Evolutionary conservation across 2,888 invertebrate genomes (phyloP), one percentile per base, ranked within the genome.

Genomic region (Campoplex capitator): DNA sequence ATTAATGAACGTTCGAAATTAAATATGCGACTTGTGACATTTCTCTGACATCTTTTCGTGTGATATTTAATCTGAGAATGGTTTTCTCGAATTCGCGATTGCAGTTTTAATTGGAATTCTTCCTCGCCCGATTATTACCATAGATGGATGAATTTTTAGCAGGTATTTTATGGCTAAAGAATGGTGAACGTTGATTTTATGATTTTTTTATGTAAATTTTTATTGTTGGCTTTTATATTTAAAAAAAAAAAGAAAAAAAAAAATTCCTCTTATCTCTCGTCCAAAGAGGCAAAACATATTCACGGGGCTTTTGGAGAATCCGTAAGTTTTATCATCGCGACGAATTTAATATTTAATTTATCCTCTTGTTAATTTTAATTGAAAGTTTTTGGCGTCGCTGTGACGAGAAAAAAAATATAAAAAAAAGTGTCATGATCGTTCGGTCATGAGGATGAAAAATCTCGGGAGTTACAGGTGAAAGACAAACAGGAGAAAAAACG

Each of bases 351-450:
- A 54, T 68, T 16, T 38, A 76, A 82, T 84, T 81, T 28, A 73
- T 82, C 32, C 38, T 38, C 38, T 38, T 38, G 38, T 71, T 83
- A 65, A 83, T 83, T 83, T 80, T 77, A 83, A 86, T 86, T 80
- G 75, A 81, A 80, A 83, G 80, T 80, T 86, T 78, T 65, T 58
- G 45, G 70, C 78, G 71, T 83, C 11, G 23, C 51, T 51, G 80
- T 65, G 80, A 73, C 75, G 71, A 83, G 80, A 73, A 48, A 83
- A 23, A 23, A 23, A 23, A 23, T 0, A 23, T 0, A 23, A 23
- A 23, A 23, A 23, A 86, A 83, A 73, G 83, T 83, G 83, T 86
- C 83, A 79, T 45, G n/a, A 11, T 35, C 67, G 51, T 74, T 62
- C 23, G 42, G 11, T 56, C 32, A 35, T 48, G 32, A 48, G 45